Evolutionary conservation across 2,113 vertebrate species (phyloP).

Genomic region (Sebastes schlegelii): DNA sequence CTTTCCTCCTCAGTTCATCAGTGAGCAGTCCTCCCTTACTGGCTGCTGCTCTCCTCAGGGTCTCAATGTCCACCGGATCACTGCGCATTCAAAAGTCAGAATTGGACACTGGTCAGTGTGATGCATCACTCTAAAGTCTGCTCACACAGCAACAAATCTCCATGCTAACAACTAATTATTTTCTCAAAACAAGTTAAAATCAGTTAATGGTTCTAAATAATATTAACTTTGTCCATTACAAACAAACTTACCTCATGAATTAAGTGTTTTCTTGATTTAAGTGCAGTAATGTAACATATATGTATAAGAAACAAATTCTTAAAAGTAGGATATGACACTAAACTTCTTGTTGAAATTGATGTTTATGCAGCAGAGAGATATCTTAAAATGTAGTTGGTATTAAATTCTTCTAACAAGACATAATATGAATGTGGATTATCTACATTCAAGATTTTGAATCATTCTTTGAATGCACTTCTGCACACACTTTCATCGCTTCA

Average conservation of each 20-base stretch:
- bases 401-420: too few relatives aligned
- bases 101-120: background rate
- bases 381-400: too few relatives aligned
- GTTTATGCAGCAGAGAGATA: background rate
- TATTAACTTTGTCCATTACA: background rate
- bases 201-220: background rate
- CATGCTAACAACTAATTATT: background rate
- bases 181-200: background rate
- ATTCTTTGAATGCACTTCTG: background rate
- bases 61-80: constrained; percentile 88
- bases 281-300: background rate
- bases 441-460: too few relatives aligned
- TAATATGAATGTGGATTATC: too few relatives aligned
- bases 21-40: constrained; percentile 87
- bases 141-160: background rate
- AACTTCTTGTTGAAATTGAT: background rate
- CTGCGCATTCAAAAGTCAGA: constrained; percentile 57
- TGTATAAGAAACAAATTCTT: background rate
- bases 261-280: background rate
- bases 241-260: too few relatives aligned
- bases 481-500: background rate
- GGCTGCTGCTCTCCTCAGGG: constrained; percentile 80
- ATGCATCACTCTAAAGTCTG: background rate
- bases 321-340: background rate
- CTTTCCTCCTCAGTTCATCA: constrained; percentile 82